A percentile compares a stretch with the other conserved stretches of the same genome.
Evolutionary conservation across 2,797 vertebrate genomes (phyloP).

Genomic region (Lithobates pipiens): DNA sequence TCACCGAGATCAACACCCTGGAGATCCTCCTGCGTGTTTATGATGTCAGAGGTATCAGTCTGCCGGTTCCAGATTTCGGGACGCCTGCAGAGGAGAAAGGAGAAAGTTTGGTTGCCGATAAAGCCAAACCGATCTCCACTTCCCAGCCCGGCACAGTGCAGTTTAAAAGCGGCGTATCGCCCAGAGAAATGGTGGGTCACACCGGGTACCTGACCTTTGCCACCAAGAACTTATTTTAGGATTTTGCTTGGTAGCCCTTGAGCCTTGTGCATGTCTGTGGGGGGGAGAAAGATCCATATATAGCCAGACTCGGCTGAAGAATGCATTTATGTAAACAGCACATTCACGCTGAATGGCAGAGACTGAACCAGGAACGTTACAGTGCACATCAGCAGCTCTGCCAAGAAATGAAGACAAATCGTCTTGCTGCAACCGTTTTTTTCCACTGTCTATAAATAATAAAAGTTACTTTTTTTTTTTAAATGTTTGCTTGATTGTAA

Average conservation of each 20-base stretch:
- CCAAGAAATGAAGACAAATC: no score
- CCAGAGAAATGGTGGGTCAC: slow-evolving; percentile 90
- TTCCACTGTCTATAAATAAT: neutral
- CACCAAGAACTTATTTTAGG: slow-evolving; percentile 86
- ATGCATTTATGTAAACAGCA: slow-evolving; percentile 73
- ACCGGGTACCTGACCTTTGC: slow-evolving; percentile 97
- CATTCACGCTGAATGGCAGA: slow-evolving; percentile 64
- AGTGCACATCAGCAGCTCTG: no score
- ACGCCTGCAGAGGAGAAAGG: slow-evolving; percentile 67
- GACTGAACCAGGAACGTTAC: neutral
- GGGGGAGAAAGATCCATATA: slow-evolving; percentile 72
- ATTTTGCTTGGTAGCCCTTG: neutral
- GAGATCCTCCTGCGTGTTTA: slow-evolving; percentile 90
- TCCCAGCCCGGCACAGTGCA: slow-evolving; percentile 69
- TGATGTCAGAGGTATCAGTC: slow-evolving; percentile 84
- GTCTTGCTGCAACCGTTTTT: neutral
- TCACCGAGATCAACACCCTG: slow-evolving; percentile 88
- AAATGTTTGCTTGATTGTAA: neutral
- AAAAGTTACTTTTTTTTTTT: slow-evolving; percentile 9
- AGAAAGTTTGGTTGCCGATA: slow-evolving; percentile 45
- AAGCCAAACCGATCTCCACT: slow-evolving; percentile 55
- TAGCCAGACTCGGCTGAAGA: slow-evolving; percentile 71
- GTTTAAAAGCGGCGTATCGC: slow-evolving; percentile 85
- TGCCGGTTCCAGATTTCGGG: slow-evolving; percentile 90
- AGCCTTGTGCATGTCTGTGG: slow-evolving; percentile 51